Evolutionary conservation across 2,113 vertebrate genomes (phyloP).

Genomic region (Semicossyphus pulcher): DNA sequence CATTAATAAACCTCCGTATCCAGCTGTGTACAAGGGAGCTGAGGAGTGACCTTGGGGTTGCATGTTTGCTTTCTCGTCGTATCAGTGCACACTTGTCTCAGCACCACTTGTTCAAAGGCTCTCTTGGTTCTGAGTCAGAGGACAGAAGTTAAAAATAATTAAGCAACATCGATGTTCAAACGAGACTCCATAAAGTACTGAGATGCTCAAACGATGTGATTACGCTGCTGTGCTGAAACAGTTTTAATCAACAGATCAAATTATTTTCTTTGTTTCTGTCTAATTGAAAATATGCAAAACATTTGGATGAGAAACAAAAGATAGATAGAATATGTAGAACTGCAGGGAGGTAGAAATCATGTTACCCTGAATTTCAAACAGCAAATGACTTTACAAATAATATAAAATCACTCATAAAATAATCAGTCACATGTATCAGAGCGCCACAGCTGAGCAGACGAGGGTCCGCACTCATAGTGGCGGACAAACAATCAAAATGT

Average conservation of each 20-base stretch:
- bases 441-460: too few species aligned
- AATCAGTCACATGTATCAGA: too few species aligned
- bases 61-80: constrained; percentile 32
- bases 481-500: too few species aligned
- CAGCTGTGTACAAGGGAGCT: constrained; percentile 22
- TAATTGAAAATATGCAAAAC: too few species aligned
- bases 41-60: constrained; percentile 24
- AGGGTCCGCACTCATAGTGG: too few species aligned
- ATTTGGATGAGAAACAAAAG: too few species aligned
- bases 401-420: too few species aligned
- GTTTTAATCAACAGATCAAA: constrained; percentile 9
- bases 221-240: not conserved
- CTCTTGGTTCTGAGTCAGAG: constrained; percentile 17
- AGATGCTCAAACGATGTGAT: not conserved
- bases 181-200: not conserved
- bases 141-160: constrained; percentile 29
- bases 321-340: too few species aligned
- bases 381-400: too few species aligned
- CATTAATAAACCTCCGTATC: constrained; percentile 39
- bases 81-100: constrained; percentile 31
- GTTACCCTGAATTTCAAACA: too few species aligned
- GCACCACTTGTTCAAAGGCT: constrained; percentile 34
- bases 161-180: constrained; percentile 6
- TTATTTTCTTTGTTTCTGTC: too few species aligned
- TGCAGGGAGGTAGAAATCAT: too few species aligned